Conservation (phyloP, 2,113 vertebrate species). For the Podiceps cristatus region DNA sequence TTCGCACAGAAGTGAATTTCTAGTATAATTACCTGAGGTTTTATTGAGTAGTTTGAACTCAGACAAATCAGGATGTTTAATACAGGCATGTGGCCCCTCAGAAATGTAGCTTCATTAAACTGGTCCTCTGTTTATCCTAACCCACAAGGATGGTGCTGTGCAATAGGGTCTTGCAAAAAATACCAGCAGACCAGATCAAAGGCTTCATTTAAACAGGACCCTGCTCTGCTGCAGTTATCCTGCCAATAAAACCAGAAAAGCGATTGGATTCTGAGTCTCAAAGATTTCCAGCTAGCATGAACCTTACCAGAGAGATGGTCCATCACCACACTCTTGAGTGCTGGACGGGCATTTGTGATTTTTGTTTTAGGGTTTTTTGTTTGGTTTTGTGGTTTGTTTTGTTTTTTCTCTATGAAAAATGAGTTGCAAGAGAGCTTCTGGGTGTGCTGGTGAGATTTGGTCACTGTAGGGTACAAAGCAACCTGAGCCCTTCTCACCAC, state of each 20-base stretch:
- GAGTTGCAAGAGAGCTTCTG: background rate
- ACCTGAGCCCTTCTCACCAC: rapidly evolving
- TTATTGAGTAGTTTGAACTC: background rate
- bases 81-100: background rate
- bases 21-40: background rate
- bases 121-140: background rate
- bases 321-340: background rate
- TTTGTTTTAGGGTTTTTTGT: too few species aligned
- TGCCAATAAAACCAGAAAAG: background rate
- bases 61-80: background rate
- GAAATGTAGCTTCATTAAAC: background rate
- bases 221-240: background rate
- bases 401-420: background rate
- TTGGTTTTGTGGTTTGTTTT: background rate
- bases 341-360: background rate
- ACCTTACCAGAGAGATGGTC: background rate
- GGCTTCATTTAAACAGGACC: background rate
- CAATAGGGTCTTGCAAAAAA: background rate
- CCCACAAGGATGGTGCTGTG: background rate
- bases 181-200: background rate
- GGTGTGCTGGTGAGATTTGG: background rate
- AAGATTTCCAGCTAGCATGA: background rate
- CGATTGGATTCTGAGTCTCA: background rate
- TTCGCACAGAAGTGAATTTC: background rate
- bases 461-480: background rate